Base-by-base conservation (phyloP, 2,113 vertebrate species). In the Scortum barcoo region DNA sequence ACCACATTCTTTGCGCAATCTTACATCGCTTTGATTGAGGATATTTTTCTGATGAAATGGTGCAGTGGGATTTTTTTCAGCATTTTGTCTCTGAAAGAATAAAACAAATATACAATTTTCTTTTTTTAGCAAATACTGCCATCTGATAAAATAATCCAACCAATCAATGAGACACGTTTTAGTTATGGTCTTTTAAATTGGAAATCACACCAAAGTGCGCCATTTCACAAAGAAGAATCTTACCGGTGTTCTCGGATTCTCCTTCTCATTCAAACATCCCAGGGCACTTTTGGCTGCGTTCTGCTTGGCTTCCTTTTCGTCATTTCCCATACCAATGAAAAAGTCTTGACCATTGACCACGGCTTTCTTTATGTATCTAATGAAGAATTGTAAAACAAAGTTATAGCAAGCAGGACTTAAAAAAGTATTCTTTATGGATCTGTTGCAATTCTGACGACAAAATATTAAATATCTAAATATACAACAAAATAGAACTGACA, bases 221-320 rank as follows among this genome's bases (percentile, higher is more conserved):
- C 10, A 33, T 7, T 7, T n/a, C 22, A 42, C 3, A 7, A 17
- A 26, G 7, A 65, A 26, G 2, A 7, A 36, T 50, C 87, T 90
- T 75, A 89, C 91, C 75, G 24, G 0, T 4, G 66, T 0, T 26
- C 2, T 2, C 3, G 0, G 48, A 24, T 70, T 53, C 1, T 70
- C 30, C 7, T 89, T 71, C n/a, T 68, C 50, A 1, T 4, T 3
- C 2, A 94, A 20, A 16, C 2, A 2, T 0, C 17, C n/a, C 16
- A 91, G 24, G 0, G 91, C 94, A 38, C 90, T 86, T 85, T 92
- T 90, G 26, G 94, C 94, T 10, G 95, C 95, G 2, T 91, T 88
- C 24, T 92, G 85, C 58, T 63, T 94, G 1, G 94, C 94, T 53
- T 92, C 92, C n/a, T 91, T 93, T 80, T 93, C 94, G 40, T 14